Conservation (phyloP, 2,797 vertebrate species). For the Triplophysa yarkandensis region DNA sequence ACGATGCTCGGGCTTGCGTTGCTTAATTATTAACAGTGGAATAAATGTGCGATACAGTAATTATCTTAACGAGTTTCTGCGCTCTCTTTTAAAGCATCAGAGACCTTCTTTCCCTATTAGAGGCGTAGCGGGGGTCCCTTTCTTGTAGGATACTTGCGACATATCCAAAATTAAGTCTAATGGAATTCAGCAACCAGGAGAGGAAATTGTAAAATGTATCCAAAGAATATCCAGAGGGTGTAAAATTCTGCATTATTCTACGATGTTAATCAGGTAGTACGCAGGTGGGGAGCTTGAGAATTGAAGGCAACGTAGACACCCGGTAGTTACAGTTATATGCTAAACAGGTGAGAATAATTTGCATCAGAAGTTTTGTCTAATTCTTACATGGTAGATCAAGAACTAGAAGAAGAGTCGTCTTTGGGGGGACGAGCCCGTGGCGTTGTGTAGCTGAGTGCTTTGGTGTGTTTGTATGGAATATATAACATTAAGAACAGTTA, state of each 20-base stretch:
- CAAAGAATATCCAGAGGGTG: conserved; percentile 22
- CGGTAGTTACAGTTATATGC: neutral
- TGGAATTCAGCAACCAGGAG: conserved; percentile 30
- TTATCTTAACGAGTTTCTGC: conserved; percentile 78
- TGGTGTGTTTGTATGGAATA: conserved; percentile 12
- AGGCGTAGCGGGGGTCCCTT: conserved; percentile 60
- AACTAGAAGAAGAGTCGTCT: neutral
- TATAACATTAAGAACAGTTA: no score
- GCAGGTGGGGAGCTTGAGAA: neutral
- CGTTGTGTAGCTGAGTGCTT: neutral
- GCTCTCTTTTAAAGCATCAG: conserved; percentile 69
- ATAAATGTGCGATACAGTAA: conserved; percentile 78
- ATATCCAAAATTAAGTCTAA: conserved; percentile 38
- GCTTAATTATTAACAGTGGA: conserved; percentile 67
- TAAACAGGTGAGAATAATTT: conserved; percentile 2
- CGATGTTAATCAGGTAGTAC: neutral
- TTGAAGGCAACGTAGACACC: conserved; percentile 16
- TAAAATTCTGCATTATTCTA: conserved; percentile 24
- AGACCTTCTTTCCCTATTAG: conserved; percentile 72
- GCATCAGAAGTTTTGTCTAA: conserved; percentile 3
- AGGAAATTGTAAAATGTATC: conserved; percentile 30
- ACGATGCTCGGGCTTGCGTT: conserved; percentile 62
- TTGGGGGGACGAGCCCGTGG: neutral
- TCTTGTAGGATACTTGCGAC: conserved; percentile 47
- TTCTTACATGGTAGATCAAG: neutral